Conservation (phyloP, 2,797 vertebrate genomes). For the Paratrypauchen microcephalus region DNA sequence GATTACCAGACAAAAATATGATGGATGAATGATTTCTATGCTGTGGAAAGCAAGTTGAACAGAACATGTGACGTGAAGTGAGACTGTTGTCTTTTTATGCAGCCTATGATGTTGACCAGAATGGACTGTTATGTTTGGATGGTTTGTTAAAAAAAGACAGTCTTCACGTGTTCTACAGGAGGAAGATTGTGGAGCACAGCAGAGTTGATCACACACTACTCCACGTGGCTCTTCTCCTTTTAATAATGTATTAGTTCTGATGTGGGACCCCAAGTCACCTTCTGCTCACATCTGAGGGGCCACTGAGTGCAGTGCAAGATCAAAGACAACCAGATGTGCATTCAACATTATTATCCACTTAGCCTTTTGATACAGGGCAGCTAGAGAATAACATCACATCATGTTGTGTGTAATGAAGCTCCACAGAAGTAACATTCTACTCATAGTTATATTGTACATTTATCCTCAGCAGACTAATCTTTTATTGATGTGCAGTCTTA, state of each 20-base stretch:
- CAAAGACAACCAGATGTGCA: not conserved
- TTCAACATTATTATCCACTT: not conserved
- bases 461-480: conserved; percentile 49
- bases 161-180: conserved; percentile 3
- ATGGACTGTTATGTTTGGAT: no score
- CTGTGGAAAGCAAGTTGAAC: no score
- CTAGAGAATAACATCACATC: not conserved
- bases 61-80: no score
- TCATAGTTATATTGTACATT: conserved; percentile 31
- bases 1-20: no score
- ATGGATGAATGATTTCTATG: no score
- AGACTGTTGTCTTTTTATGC: no score
- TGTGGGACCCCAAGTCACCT: conserved; percentile 23
- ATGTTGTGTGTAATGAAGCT: not conserved
- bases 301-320: conserved; percentile 1
- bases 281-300: conserved; percentile 15
- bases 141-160: no score
- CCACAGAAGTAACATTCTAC: conserved; percentile 15
- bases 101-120: no score
- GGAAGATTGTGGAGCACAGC: conserved; percentile 16
- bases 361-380: not conserved
- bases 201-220: conserved; percentile 17
- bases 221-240: conserved; percentile 19
- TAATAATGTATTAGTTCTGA: conserved; percentile 41
- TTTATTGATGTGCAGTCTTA: conserved; percentile 74